Base-by-base conservation (phyloP, 2,113 vertebrate species). In the Aix galericulata region DNA sequence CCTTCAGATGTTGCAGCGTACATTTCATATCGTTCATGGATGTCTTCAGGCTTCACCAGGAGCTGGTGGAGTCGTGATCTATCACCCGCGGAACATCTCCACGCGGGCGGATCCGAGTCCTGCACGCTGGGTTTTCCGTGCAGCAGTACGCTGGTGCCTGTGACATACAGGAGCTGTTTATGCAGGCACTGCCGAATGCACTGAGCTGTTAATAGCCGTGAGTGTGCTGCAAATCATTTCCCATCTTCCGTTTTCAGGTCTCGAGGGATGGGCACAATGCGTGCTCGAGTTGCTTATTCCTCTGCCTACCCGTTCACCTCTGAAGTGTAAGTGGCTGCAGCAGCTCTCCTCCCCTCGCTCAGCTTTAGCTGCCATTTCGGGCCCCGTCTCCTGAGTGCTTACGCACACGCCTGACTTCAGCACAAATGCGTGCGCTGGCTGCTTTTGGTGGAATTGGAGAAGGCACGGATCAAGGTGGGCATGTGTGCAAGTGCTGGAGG, bases 321-420 rank as follows among this genome's bases (percentile, higher is more conserved):
- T 25, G 44, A 55, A 84, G 34, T 84, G 68, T 48, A 36, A 36
- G 46, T 3, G 27, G 26, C 3, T 48, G 79, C 87, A 72, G 21
- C 67, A 56, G 55, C 25, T 88, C 20, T 86, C 4, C 0, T 36
- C 79, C 63, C 82, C 32, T 66, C 46, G 68, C 71, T 85, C 48
- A 56, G 88, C 34, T 20, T 25, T 36, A n/a, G 1, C 25, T 16
- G 89, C 42, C 8, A 9, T 50, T 64, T 9, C 66, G 36, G 53
- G 29, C 40, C 38, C 29, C 5, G 22, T 17, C 29, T 55, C 85
- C 22, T 31, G 17, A 53, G 4, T 18, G 2, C 40, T 2, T 4
- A 8, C 22, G 14, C 2, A 0, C 2, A 0, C 0, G 1, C 34
- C 52, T 25, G 4, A 8, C 29, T 32, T 17, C 25, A 78, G 44